Evolutionary conservation across 2,888 invertebrate species (phyloP), one percentile per base, ranked within the genome.

Genomic region (Rapana venosa): DNA sequence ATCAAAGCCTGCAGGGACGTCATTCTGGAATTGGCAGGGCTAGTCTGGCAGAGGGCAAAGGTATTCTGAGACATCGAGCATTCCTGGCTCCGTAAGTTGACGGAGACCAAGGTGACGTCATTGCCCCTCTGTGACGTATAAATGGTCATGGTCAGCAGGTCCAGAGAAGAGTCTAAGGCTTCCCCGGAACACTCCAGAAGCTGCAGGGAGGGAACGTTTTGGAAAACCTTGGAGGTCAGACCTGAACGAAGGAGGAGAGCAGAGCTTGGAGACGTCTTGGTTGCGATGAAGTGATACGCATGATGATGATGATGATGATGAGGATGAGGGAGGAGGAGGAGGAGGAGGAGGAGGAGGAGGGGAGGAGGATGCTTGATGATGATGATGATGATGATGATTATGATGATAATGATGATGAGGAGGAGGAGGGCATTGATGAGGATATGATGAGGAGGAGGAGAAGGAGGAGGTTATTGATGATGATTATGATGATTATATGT

Each of bases 101-200:
- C 89, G 11, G 89, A 85, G 47, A 89, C 89, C 22, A 89, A 56
- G 8, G 84, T 83, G 61, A 66, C 83, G 74, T 85, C 89, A 70
- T 32, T 61, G 70, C 85, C 89, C 22, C 58, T 30, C 6, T 26
- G 84, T n/a, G 89, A 66, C 85, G 70, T 56, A 30, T 47, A 89
- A 17, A 89, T 70, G 13, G 89, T 89, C 89, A 89, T 36, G 85
- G 83, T 30, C 26, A 89, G 74, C 17, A 89, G 70, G 77, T 89
- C 89, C 5, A 74, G 17, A 0, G 47, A 36, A 6, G 89, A 30
- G 32, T 85, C 89, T 6, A 89, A 22, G 20, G 66, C 85, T 17
- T 5, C 20, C 0, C 89, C 85, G 66, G 66, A 84, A 32, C 89
- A 89, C 30, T 89, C 66, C 35, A 89, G 74, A 15, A 89, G 26